phyloP scores from a whole-genome alignment of 2,888 invertebrate species.

The Salticus scenicus region DNA sequence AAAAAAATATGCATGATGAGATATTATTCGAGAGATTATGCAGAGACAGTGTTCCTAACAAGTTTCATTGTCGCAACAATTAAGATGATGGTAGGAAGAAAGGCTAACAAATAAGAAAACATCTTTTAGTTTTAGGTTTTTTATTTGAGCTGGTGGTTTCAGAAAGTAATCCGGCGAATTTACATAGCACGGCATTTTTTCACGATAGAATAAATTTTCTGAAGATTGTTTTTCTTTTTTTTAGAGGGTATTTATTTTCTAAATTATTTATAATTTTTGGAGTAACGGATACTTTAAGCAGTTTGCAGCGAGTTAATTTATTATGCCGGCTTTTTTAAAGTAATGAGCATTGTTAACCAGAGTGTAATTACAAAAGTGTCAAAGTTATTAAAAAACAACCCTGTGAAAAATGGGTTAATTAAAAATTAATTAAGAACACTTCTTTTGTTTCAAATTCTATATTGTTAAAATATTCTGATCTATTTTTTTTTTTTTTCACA shows the following conservation, averaged over 20 bases:
- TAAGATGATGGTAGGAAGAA: constrained; percentile 36
- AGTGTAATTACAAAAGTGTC: background rate
- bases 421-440: background rate
- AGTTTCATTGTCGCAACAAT: constrained; percentile 62
- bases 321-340: background rate
- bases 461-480: too few species aligned
- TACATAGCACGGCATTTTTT: background rate
- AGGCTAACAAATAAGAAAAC: background rate
- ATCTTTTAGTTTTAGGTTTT: background rate
- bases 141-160: background rate
- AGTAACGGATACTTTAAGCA: background rate
- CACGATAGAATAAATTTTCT: background rate
- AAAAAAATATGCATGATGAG: constrained; percentile 36
- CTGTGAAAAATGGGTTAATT: background rate
- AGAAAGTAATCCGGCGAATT: background rate
- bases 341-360: background rate
- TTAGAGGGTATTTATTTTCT: background rate
- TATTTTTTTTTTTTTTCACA: too few species aligned
- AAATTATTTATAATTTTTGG: background rate
- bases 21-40: constrained; percentile 64
- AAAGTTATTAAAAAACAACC: background rate
- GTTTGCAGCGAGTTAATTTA: constrained; percentile 3
- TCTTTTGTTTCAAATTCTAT: background rate
- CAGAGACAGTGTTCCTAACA: constrained; percentile 48
- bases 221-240: background rate